Evolutionary conservation across 2,888 invertebrate species (phyloP).

Genomic region (Drosophila prolongata): DNA sequence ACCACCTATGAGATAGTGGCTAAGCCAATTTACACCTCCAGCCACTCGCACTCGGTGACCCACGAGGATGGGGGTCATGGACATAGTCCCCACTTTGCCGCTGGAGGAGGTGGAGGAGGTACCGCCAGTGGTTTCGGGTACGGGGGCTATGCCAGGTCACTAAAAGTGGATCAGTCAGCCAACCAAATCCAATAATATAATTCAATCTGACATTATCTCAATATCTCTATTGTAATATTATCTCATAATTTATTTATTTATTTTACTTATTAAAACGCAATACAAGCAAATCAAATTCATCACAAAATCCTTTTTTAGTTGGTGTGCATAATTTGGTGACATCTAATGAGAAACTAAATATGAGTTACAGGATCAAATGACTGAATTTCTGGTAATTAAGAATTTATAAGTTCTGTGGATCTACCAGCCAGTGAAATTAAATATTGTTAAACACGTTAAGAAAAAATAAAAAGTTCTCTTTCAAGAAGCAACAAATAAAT

Average conservation of each 20-base stretch:
- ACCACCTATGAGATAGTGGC: slow-evolving; percentile 94
- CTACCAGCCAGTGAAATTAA: no score
- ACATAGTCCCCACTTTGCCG: slow-evolving; percentile 74
- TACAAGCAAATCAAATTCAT: not conserved
- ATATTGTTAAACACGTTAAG: no score
- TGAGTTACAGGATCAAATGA: no score
- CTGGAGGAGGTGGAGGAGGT: slow-evolving; percentile 66
- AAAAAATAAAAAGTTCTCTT: no score
- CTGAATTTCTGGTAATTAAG: no score
- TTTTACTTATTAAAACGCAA: slow-evolving; percentile 24
- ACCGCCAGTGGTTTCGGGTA: slow-evolving; percentile 87
- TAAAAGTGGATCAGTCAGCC: slow-evolving; percentile 65
- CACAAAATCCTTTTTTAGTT: not conserved
- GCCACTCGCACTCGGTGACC: slow-evolving; percentile 87
- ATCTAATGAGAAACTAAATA: no score
- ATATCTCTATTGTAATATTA: not conserved
- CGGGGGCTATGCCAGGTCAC: slow-evolving; percentile 84
- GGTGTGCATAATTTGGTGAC: no score
- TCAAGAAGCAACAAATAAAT: not conserved
- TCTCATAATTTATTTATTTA: slow-evolving; percentile 45
- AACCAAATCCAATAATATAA: slow-evolving; percentile 48
- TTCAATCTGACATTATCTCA: no score
- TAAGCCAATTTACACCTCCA: slow-evolving; percentile 91
- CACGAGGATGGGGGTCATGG: slow-evolving; percentile 86
- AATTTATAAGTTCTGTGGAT: no score